These are phyloP conservation scores for Pseudochaenichthys georgianus DNA, from an alignment of 2,797 vertebrate species.

Conservation along the genomic window DNA sequence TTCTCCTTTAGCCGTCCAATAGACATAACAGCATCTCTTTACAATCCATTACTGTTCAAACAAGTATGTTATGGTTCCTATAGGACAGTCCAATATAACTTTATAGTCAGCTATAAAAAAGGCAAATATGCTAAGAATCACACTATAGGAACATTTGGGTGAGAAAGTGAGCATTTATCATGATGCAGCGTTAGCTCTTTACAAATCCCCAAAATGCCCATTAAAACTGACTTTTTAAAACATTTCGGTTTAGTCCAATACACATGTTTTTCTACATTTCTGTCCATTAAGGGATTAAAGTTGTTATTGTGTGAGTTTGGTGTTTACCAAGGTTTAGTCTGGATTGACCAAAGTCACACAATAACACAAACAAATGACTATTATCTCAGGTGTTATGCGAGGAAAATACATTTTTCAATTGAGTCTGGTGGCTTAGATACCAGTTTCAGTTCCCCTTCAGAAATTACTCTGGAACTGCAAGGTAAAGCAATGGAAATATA, in stretches of 20 bases:
- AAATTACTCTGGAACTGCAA: no score
- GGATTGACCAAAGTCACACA: no score
- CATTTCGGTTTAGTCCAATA: no score
- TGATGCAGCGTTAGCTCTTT: not conserved
- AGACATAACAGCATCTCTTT: constrained; percentile 20
- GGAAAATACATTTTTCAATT: no score
- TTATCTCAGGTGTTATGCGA: no score
- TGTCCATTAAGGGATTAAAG: not conserved
- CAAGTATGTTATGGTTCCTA: constrained; percentile 12
- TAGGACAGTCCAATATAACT: not conserved
- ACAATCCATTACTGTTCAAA: constrained; percentile 27
- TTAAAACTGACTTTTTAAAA: not conserved
- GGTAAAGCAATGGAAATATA: no score
- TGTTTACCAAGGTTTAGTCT: no score
- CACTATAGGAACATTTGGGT: not conserved
- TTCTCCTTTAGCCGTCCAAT: not conserved
- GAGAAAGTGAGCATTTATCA: not conserved
- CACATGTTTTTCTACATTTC: not conserved
- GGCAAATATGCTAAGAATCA: not conserved
- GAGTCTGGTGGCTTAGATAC: no score
- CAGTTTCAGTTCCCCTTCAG: no score
- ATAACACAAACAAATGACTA: no score
- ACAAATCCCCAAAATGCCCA: not conserved
- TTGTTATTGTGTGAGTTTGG: no score
- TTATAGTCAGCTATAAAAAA: not conserved